These are phyloP conservation scores for Sclerodermus sp. DNA, from an alignment of 2,888 invertebrate genomes.

Conservation along the genomic window DNA sequence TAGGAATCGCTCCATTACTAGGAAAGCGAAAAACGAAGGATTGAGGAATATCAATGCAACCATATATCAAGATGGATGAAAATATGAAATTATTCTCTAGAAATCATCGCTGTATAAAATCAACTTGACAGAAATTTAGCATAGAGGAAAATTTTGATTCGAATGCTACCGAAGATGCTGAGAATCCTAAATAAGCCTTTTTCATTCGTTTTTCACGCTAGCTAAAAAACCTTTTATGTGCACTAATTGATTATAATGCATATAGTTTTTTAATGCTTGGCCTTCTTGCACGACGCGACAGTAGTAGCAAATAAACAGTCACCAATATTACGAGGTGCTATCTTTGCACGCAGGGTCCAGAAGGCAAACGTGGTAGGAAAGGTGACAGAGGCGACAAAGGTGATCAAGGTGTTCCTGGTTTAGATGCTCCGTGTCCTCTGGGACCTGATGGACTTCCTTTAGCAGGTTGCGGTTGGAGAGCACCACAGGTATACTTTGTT, in stretches of 20 bases:
- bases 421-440: slow-evolving; percentile 98
- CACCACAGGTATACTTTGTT: slow-evolving; percentile 78
- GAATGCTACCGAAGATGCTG: too few species aligned
- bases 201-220: slow-evolving; percentile 23
- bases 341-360: slow-evolving; percentile 69
- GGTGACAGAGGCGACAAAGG: slow-evolving; percentile 93
- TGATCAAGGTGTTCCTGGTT: slow-evolving; percentile 93
- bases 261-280: slow-evolving; percentile 39
- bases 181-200: too few species aligned
- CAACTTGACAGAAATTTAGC: too few species aligned
- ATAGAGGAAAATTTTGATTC: too few species aligned
- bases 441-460: slow-evolving; percentile 94
- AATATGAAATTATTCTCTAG: too few species aligned
- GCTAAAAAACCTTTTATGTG: slow-evolving; percentile 23
- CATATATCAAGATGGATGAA: too few species aligned
- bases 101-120: too few species aligned
- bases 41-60: too few species aligned
- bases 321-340: slow-evolving; percentile 17
- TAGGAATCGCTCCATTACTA: background rate
- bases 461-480: slow-evolving; percentile 94
- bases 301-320: too few species aligned
- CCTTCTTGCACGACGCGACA: slow-evolving; percentile 46
- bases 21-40: background rate
- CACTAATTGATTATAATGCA: slow-evolving; percentile 27
- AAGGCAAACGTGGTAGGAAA: slow-evolving; percentile 87